Conservation (phyloP, 2,888 invertebrate species). For the Hoplodrina ambigua region DNA sequence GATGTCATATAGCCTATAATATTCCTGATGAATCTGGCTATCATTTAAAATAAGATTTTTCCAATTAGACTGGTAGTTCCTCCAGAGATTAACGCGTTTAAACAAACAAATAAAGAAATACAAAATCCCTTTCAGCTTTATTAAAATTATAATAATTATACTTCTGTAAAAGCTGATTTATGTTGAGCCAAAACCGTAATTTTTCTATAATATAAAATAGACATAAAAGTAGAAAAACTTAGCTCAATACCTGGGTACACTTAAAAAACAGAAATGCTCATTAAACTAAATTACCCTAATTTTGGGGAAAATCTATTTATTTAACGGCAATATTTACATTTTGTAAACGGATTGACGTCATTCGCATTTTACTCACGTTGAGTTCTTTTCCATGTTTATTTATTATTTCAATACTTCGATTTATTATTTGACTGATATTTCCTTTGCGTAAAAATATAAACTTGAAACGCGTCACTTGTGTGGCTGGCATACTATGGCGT, state of each 20-base stretch:
- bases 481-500: not conserved
- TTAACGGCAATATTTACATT: constrained; percentile 8
- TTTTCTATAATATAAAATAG: not conserved
- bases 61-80: too few species aligned
- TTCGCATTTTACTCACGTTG: not conserved
- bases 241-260: too few species aligned
- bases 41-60: too few species aligned
- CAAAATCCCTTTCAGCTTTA: too few species aligned
- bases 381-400: not conserved
- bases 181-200: not conserved
- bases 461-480: not conserved
- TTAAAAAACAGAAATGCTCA: not conserved
- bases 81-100: too few species aligned
- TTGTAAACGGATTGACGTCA: not conserved
- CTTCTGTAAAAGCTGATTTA: too few species aligned
- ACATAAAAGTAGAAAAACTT: not conserved
- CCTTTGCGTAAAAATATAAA: constrained; percentile 3
- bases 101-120: too few species aligned
- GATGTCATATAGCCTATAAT: too few species aligned
- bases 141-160: too few species aligned
- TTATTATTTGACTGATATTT: not conserved
- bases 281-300: constrained; percentile 1
- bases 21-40: too few species aligned
- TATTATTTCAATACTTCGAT: not conserved
- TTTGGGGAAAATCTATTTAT: constrained; percentile 16